Percentiles rank a stretch among this genome's conserved stretches.
phyloP scores from a whole-genome alignment of 30 jellyfish, hydroid and myxozoan species.

The Aurelia sp. region DNA sequence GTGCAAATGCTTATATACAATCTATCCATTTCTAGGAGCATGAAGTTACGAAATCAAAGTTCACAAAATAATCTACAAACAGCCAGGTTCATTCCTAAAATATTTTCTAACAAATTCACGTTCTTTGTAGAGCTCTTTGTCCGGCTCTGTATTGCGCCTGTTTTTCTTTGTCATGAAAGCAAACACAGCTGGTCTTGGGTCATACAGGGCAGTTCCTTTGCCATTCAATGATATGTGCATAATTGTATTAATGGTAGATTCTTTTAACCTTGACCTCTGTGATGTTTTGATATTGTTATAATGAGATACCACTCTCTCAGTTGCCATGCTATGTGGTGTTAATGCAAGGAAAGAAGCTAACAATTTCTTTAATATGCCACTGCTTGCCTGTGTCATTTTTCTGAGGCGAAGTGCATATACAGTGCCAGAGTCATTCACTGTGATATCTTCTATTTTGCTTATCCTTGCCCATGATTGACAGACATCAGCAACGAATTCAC shows the following conservation, averaged over 20 bases:
- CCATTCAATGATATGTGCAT: not conserved
- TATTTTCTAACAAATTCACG: slow-evolving; percentile 35
- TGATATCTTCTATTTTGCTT: slow-evolving; percentile 3
- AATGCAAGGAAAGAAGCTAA: slow-evolving; percentile 34
- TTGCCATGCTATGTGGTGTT: slow-evolving; percentile 66
- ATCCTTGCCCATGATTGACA: slow-evolving; percentile 27
- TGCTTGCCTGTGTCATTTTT: slow-evolving; percentile 21
- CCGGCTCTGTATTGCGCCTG: slow-evolving; percentile 31
- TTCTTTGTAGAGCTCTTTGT: slow-evolving; percentile 3
- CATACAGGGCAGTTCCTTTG: not conserved
- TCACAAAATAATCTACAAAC: no score
- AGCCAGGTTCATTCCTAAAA: no score
- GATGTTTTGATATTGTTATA: slow-evolving; percentile 44
- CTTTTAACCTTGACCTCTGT: no score
- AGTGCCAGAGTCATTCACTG: slow-evolving; percentile 49
- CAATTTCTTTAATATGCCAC: slow-evolving; percentile 13
- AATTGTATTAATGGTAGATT: no score
- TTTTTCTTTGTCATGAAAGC: slow-evolving; percentile 23
- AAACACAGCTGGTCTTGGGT: slow-evolving; percentile 8
- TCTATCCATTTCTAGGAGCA: no score
- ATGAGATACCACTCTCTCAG: slow-evolving; percentile 47
- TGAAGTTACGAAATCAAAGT: no score
- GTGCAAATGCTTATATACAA: no score
- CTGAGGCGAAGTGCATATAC: slow-evolving; percentile 19
- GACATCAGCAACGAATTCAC: slow-evolving; percentile 26